Base-by-base conservation (phyloP, 2,888 invertebrate genomes). In the Melinaea marsaeus region DNA sequence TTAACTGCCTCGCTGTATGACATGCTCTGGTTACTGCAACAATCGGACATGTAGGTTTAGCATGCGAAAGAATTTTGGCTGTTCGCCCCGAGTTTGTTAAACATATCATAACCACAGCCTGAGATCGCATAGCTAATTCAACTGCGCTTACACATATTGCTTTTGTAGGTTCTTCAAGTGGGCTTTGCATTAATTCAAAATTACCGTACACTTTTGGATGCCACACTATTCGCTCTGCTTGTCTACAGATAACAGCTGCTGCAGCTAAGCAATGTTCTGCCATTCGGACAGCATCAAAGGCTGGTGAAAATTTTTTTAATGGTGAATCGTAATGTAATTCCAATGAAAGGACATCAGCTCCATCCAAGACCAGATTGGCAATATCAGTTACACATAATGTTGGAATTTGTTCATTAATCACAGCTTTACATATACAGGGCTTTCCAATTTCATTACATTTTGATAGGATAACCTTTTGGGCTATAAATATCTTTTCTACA, bases 341-440 rank as follows among this genome's bases (percentile, higher is more conserved):
- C 92, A 98, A 94, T 84, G 93, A 92, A 60, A 98, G 93, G 74
- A 97, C 97, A 83, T 98, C 98, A 51, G 94, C 95, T 4, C 98
- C 98, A 84, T 98, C 98, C 33, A 97, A 88, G 54, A 98, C 94
- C 11, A 97, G 94, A 84, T 98, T 98, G 33, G 97, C 97, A n/a
- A 98, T 96, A 80, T 98, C 97, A 32, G 95, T 84, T 93, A 93
- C 61, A 94, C 96, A 70, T 94, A 95, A 68, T 92, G 92, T 74
- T 92, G 96, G 85, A 93, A 96, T 85, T 92, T 94, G 71, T 93
- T 94, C 97, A 95, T 97, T 73, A 93, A 96, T 84, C 93, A 96
- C 80, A 93, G 90, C 96, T 95, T 97, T 97, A 82, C 96, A 95
- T 71, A 98, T 95, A 13, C 96, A 95, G 0, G 97, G 96, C 79